Base-by-base conservation (phyloP, 1,140 invertebrate genomes). In the Neuroterus valhalla region DNA sequence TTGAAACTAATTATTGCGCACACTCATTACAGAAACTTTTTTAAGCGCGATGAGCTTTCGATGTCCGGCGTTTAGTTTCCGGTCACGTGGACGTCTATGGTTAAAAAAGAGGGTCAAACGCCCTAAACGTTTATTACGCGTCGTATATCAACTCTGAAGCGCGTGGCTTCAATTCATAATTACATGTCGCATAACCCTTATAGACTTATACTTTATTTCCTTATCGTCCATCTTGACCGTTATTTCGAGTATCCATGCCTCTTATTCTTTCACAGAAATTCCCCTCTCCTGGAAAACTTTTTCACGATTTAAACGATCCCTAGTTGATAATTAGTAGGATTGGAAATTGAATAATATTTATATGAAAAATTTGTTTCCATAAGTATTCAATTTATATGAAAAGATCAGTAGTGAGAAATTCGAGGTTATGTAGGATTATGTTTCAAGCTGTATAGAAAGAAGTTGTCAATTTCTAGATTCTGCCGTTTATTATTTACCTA, bases 111-210 rank as follows among this genome's bases (percentile, higher is more conserved):
- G 70, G 52, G 70, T 71, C 62, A 71, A 71, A 62, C 31, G 50
- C 50, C 55, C 38, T 71, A 44, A 71, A 71, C 70, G 50, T 62
- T 50, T 43, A 71, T 71, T 71, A 66, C 19, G 23, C 38, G 38
- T 31, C 19, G 70, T 71, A 62, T 71, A 71, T 71, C 70, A 71
- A 71, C 52, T n/a, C 70, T 11, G 23, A 62, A 62, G 52, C 70
- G 70, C 70, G 70, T 71, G 70, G 50, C 50, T 62, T 55, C 15
- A 31, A 62, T 62, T 62, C 55, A 62, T 62, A 62, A 62, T 62
- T 62, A 62, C n/a, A 62, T 31, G 55, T 62, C 55, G 55, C 23
- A 31, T 62, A 62, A 62, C 55, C 52, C 55, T 31, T 55, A 26
- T 12, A 38, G 6, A 38, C 31, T 38, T 38, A 38, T 38, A 38